Percentiles rank a stretch among this genome's conserved stretches.
Conservation (phyloP, 2,888 invertebrate species). For the Smittia aterrima region DNA sequence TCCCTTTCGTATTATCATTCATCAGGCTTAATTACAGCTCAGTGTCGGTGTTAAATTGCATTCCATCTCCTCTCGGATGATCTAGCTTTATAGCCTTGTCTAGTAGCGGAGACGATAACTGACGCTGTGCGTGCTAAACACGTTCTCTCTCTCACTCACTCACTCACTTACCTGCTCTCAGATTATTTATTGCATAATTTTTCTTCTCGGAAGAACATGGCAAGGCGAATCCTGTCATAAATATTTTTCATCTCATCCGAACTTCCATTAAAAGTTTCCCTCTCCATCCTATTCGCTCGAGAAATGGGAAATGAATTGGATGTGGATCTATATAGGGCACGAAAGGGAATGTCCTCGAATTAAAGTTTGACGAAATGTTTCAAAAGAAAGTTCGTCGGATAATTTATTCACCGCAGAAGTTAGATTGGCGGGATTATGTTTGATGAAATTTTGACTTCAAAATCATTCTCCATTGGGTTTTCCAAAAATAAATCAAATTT, state of each 20-base stretch:
- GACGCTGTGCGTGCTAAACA: background rate
- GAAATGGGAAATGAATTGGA: conserved; percentile 18
- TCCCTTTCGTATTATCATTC: background rate
- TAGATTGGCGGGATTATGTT: too few relatives aligned
- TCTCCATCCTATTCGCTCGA: background rate
- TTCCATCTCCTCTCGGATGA: background rate
- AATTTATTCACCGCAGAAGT: too few relatives aligned
- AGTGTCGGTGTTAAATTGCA: background rate
- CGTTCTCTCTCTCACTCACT: background rate
- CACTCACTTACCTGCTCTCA: background rate
- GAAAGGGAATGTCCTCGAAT: too few relatives aligned
- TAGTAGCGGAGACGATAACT: background rate
- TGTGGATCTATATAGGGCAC: background rate
- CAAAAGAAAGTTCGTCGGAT: too few relatives aligned
- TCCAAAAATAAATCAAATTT: too few relatives aligned
- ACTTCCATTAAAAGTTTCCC: background rate
- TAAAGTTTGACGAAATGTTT: too few relatives aligned
- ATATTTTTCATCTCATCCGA: background rate
- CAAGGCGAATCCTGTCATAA: conserved; percentile 2
- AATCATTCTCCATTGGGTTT: too few relatives aligned
- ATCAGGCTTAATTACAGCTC: background rate
- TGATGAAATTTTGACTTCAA: too few relatives aligned
- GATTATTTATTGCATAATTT: conserved; percentile 12
- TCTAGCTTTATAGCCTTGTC: background rate
- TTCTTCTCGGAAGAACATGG: conserved; percentile 10